Conservation (phyloP, 2,113 vertebrate genomes). For the Cololabis saira region DNA sequence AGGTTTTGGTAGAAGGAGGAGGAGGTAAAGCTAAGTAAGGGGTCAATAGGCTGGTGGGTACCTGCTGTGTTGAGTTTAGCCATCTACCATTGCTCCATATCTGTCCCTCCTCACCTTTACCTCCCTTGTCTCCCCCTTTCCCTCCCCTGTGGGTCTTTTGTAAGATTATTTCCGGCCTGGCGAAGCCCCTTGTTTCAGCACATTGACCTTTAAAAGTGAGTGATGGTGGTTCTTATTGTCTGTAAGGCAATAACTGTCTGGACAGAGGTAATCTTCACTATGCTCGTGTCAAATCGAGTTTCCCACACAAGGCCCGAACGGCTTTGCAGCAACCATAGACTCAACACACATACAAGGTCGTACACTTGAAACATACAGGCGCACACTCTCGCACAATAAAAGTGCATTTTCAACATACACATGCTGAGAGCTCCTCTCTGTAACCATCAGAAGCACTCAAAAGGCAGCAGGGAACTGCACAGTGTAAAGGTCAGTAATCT, state of each 20-base stretch:
- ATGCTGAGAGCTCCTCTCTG: constrained; percentile 53
- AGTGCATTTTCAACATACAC: constrained; percentile 43
- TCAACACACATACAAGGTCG: constrained; percentile 27
- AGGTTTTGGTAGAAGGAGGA: not conserved
- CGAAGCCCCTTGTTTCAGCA: constrained; percentile 69
- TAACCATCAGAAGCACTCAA: constrained; percentile 67
- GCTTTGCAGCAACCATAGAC: constrained; percentile 29
- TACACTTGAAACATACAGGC: constrained; percentile 36
- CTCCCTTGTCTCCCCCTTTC: not conserved
- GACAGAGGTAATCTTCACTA: constrained; percentile 74
- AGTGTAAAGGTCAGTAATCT: constrained; percentile 72
- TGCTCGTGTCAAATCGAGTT: constrained; percentile 71
- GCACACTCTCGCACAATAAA: constrained; percentile 34
- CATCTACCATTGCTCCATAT: constrained; percentile 25
- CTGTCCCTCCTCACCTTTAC: constrained; percentile 34
- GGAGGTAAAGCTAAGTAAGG: constrained; percentile 12
- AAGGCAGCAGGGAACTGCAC: constrained; percentile 55
- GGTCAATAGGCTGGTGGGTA: constrained; percentile 29
- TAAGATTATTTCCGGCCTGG: constrained; percentile 69
- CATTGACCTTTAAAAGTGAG: constrained; percentile 79
- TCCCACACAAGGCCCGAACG: constrained; percentile 40
- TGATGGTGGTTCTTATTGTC: constrained; percentile 74
- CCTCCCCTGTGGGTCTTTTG: constrained; percentile 68
- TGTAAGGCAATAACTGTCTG: constrained; percentile 78
- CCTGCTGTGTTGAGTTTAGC: constrained; percentile 44